Evolutionary conservation across 1,140 invertebrate genomes (phyloP).

Genomic region (Mesaphorura yosii): DNA sequence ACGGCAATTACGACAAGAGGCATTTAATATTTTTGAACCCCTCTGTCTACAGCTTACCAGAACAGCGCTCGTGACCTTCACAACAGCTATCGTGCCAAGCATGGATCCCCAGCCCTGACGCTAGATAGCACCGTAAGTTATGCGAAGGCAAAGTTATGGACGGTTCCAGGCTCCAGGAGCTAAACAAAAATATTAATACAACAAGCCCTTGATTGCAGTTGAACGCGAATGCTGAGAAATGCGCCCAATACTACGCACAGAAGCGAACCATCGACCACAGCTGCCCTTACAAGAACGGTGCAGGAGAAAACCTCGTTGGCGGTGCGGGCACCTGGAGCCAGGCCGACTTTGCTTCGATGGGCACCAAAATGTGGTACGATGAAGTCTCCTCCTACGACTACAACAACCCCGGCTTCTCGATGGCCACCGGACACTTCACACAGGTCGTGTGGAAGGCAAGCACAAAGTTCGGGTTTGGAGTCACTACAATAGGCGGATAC

Average conservation of each 20-base stretch:
- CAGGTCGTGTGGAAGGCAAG: neutral
- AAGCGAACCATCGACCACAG: slow-evolving; percentile 12
- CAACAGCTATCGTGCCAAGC: neutral
- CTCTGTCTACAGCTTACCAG: slow-evolving; percentile 1
- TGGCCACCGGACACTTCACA: slow-evolving; percentile 9
- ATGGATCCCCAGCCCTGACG: neutral
- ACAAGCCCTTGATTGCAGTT: slow-evolving; percentile 1
- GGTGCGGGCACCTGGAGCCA: neutral
- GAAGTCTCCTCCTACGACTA: neutral
- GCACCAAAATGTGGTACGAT: slow-evolving; percentile 6
- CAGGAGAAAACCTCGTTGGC: slow-evolving; percentile 17
- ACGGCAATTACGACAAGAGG: too few species aligned
- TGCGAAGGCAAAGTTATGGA: neutral
- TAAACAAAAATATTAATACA: neutral
- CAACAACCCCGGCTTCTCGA: slow-evolving; percentile 5
- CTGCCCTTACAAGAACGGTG: slow-evolving; percentile 9
- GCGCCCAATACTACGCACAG: slow-evolving; percentile 17
- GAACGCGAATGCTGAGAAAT: slow-evolving; percentile 14
- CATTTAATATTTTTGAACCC: too few species aligned
- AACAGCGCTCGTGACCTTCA: neutral
- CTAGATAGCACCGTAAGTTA: neutral
- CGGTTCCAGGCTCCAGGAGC: neutral
- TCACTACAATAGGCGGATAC: neutral
- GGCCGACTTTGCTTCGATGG: neutral
- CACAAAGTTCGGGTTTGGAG: slow-evolving; percentile 1